These are phyloP conservation scores for Cariama cristata DNA, from an alignment of 2,113 vertebrate species.

Conservation along the genomic window DNA sequence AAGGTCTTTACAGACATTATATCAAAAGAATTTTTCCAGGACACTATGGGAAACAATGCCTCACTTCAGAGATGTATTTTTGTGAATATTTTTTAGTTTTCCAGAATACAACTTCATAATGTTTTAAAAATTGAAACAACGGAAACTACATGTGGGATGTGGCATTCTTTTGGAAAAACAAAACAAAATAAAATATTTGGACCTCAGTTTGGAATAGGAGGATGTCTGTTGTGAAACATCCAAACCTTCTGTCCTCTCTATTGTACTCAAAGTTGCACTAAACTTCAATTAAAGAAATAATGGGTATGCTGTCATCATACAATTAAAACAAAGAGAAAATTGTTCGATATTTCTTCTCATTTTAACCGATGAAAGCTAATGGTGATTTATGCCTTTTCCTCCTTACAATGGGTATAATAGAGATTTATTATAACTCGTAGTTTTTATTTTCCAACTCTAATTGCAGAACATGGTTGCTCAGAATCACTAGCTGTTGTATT, in stretches of 20 bases:
- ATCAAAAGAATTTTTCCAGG: neutral
- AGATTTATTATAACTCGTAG: neutral
- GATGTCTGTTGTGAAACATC: neutral
- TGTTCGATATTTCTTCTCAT: neutral
- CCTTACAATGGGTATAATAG: neutral
- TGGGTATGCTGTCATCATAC: neutral
- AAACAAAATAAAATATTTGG: neutral
- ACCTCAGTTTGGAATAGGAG: neutral
- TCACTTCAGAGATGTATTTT: neutral
- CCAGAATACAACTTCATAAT: neutral
- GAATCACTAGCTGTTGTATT: constrained; percentile 17
- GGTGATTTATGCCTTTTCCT: neutral
- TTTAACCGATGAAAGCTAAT: neutral
- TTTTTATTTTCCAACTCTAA: neutral
- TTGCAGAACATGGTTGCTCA: neutral
- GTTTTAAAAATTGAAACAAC: neutral
- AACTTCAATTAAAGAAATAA: neutral
- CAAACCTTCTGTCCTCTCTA: neutral
- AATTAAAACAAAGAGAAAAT: neutral
- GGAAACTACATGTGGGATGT: neutral
- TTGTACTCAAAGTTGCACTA: neutral
- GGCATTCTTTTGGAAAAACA: neutral
- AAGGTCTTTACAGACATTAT: neutral
- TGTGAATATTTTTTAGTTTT: neutral
- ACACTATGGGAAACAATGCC: neutral